Percentiles rank a stretch among this genome's conserved stretches.
Evolutionary conservation across 2,888 invertebrate species (phyloP).

Genomic region (Apodemia zela): DNA sequence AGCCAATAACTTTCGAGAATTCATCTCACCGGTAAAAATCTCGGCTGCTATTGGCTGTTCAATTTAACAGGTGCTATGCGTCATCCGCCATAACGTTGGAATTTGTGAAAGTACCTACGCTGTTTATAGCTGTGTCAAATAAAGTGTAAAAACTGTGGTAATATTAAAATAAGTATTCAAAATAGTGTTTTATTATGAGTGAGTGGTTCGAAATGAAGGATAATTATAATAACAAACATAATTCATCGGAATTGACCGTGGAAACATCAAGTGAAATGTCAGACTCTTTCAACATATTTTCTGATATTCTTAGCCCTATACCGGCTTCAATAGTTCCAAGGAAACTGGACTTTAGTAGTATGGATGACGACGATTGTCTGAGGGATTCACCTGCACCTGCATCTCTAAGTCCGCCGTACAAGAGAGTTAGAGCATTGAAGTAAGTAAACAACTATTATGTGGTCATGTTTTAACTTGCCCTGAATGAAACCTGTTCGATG

Average conservation of each 20-base stretch:
- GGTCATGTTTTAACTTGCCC: constrained; percentile 23
- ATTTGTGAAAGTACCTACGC: constrained; percentile 68
- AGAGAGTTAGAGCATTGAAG: constrained; percentile 80
- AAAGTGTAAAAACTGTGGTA: constrained; percentile 49
- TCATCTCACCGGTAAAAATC: constrained; percentile 63
- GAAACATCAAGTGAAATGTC: constrained; percentile 84
- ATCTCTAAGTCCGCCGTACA: constrained; percentile 77
- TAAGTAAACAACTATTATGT: constrained; percentile 41
- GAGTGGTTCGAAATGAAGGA: constrained; percentile 72
- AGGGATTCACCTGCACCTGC: constrained; percentile 53
- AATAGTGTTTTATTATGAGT: constrained; percentile 61
- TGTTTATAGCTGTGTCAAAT: constrained; percentile 48
- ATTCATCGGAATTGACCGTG: constrained; percentile 78
- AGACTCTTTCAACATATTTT: constrained; percentile 80
- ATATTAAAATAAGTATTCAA: constrained; percentile 50
- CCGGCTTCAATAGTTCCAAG: constrained; percentile 77
- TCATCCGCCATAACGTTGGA: constrained; percentile 76
- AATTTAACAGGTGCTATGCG: constrained; percentile 73
- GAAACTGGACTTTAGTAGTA: constrained; percentile 78
- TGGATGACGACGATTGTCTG: constrained; percentile 69
- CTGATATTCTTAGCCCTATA: constrained; percentile 81
- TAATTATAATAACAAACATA: constrained; percentile 54
- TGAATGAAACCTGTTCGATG: constrained; percentile 6
- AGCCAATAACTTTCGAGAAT: constrained; percentile 56
- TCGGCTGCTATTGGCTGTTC: constrained; percentile 52